Conservation (phyloP, 2,888 invertebrate genomes). For the Phengaris alcon region DNA sequence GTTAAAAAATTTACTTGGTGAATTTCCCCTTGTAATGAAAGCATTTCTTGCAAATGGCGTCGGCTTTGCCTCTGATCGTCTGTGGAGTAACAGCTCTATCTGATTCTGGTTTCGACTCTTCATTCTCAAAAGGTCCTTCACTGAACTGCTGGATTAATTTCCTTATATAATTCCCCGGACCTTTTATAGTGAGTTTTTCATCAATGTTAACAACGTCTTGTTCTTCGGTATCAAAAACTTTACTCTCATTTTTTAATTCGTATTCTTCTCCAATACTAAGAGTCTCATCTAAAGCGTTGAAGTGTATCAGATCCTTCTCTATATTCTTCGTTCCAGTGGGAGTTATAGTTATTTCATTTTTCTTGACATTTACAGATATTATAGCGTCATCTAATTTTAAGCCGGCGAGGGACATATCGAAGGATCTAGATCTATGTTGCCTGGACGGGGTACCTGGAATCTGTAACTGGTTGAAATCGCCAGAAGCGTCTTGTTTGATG, state of each 20-base stretch:
- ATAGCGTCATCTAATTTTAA: conserved; percentile 63
- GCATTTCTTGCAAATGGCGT: conserved; percentile 75
- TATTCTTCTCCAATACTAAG: conserved; percentile 61
- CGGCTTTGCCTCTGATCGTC: conserved; percentile 66
- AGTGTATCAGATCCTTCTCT: conserved; percentile 47
- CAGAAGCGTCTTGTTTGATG: conserved; percentile 53
- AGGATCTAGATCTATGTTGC: conserved; percentile 77
- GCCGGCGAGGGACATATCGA: conserved; percentile 71
- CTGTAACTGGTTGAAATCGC: conserved; percentile 61
- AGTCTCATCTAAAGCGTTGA: conserved; percentile 60
- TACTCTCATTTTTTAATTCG: conserved; percentile 57
- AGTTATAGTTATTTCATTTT: conserved; percentile 68
- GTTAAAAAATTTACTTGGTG: conserved; percentile 50
- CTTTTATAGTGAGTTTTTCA: conserved; percentile 63
- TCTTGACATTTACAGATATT: conserved; percentile 66
- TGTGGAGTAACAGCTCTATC: conserved; percentile 60
- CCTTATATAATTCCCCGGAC: conserved; percentile 72
- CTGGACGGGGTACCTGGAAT: conserved; percentile 61
- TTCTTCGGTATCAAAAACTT: conserved; percentile 46
- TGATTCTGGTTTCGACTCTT: conserved; percentile 63
- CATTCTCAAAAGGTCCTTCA: conserved; percentile 66
- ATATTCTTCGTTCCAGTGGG: conserved; percentile 61
- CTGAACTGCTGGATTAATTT: conserved; percentile 75
- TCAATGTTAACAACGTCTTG: conserved; percentile 46
- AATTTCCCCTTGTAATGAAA: conserved; percentile 73